Conservation (phyloP, 2,113 vertebrate genomes). For the Accipiter cooperii region DNA sequence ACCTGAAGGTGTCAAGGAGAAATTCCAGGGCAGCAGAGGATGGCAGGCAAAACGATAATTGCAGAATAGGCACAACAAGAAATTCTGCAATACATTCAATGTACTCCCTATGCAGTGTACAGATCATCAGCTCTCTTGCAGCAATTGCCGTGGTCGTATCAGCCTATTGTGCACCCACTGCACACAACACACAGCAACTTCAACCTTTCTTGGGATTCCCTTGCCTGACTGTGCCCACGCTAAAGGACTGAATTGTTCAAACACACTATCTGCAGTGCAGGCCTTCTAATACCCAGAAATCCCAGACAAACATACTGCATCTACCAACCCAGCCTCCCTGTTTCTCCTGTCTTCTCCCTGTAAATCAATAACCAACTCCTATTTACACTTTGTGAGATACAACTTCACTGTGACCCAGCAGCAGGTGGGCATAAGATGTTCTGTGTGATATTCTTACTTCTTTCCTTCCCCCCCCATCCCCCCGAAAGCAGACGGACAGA, state of each 20-base stretch:
- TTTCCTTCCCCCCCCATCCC: too few relatives aligned
- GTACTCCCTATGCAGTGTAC: rapidly evolving
- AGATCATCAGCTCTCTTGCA: neutral
- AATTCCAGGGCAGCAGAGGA: neutral
- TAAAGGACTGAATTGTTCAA: neutral
- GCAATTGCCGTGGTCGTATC: neutral
- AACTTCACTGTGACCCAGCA: neutral
- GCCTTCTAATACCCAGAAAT: neutral
- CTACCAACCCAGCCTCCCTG: neutral
- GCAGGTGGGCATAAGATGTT: neutral
- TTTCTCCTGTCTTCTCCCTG: neutral
- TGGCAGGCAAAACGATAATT: rapidly evolving
- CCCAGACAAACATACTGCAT: neutral
- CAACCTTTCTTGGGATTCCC: neutral
- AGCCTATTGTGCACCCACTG: neutral
- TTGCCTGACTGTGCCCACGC: neutral
- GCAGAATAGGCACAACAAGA: neutral
- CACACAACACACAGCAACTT: neutral
- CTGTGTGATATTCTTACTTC: neutral
- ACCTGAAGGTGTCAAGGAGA: neutral
- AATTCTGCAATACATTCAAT: neutral
- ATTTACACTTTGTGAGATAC: neutral
- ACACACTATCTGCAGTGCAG: neutral
- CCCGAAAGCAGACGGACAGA: neutral
- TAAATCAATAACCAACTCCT: neutral